phyloP scores from a whole-genome alignment of 2,113 vertebrate species.

The Dromiciops gliroides region DNA sequence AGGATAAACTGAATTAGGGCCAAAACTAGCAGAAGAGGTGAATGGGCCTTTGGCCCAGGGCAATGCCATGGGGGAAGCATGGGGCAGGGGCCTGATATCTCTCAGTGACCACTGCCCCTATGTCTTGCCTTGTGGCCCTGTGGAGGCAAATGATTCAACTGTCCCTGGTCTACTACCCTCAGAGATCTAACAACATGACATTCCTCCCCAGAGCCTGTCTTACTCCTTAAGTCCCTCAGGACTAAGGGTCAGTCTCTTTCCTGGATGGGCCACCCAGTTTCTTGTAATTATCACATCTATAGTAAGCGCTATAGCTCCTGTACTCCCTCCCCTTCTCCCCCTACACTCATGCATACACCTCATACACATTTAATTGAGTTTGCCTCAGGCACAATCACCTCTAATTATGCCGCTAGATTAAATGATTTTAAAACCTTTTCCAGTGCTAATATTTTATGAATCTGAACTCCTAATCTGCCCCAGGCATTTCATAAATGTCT shows the following conservation, averaged over 20 bases:
- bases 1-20: too few relatives aligned
- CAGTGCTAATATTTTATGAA: background rate
- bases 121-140: too few relatives aligned
- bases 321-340: background rate
- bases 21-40: too few relatives aligned
- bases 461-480: background rate
- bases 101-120: too few relatives aligned
- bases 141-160: background rate
- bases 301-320: background rate
- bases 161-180: background rate
- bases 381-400: background rate
- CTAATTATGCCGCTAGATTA: background rate
- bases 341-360: background rate
- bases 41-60: too few relatives aligned
- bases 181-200: too few relatives aligned
- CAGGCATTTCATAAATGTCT: background rate
- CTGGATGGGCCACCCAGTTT: background rate
- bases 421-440: background rate
- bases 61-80: too few relatives aligned
- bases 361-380: background rate
- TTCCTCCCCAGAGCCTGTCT: too few relatives aligned
- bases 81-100: too few relatives aligned
- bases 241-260: background rate
- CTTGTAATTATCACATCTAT: background rate
- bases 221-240: background rate